These are phyloP conservation scores for Aurelia coerulea DNA, from an alignment of 30 jellyfish, hydroid and myxozoan species.

Conservation along the genomic window DNA sequence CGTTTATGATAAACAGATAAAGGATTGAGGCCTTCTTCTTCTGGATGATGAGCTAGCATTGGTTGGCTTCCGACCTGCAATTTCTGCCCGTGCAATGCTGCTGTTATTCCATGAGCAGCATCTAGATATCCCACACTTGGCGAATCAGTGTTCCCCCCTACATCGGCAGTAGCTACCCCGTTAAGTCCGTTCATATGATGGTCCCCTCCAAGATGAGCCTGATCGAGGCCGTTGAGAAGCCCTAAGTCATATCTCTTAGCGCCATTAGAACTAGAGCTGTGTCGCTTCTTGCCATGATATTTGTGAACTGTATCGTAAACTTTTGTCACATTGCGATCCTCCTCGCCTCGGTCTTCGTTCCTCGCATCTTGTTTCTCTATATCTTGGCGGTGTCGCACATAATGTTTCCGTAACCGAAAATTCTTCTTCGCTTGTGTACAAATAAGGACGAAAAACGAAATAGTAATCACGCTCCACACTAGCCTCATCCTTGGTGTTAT, in stretches of 20 bases:
- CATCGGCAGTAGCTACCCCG: conserved; percentile 48
- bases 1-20: conserved; percentile 41
- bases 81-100: conserved; percentile 54
- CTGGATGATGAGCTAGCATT: conserved; percentile 38
- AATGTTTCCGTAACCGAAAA: conserved; percentile 22
- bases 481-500: conserved; percentile 23
- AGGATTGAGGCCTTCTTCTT: conserved; percentile 55
- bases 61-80: conserved; percentile 58
- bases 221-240: conserved; percentile 22
- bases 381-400: conserved; percentile 11
- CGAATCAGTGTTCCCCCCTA: conserved; percentile 34
- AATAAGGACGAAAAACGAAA: neutral
- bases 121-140: conserved; percentile 48
- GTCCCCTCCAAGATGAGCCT: neutral
- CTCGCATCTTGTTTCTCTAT: conserved; percentile 25
- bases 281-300: conserved; percentile 20
- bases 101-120: conserved; percentile 64
- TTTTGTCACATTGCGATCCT: conserved; percentile 60
- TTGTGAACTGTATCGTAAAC: conserved; percentile 70
- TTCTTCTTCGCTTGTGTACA: conserved; percentile 29
- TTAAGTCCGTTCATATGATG: conserved; percentile 31
- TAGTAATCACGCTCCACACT: neutral
- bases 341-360: conserved; percentile 42
- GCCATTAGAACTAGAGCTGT: conserved; percentile 33
- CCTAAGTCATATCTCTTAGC: conserved; percentile 66